phyloP scores from a whole-genome alignment of 2,113 vertebrate species.

The Burhinus oedicnemus region DNA sequence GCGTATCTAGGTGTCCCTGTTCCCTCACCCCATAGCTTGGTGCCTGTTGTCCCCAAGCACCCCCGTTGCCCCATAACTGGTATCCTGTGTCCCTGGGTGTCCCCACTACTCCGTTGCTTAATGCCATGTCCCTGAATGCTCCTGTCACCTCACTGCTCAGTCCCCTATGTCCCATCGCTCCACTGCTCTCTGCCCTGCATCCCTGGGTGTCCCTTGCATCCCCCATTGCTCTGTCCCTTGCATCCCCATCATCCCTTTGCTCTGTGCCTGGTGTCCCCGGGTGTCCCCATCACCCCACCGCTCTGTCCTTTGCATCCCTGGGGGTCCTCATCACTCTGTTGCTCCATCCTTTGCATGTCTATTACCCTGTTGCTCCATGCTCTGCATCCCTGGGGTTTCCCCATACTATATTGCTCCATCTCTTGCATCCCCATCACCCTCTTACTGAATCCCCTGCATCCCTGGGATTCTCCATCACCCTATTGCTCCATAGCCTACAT shows the following conservation, averaged over 20 bases:
- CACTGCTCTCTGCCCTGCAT: background rate
- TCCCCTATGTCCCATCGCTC: background rate
- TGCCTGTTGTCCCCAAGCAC: background rate
- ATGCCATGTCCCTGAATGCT: background rate
- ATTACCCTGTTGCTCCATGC: background rate
- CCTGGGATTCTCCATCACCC: background rate
- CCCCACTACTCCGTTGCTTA: background rate
- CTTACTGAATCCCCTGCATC: background rate
- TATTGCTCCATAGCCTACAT: too few relatives aligned
- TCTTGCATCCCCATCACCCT: background rate
- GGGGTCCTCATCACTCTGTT: too few relatives aligned
- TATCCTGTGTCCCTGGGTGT: background rate
- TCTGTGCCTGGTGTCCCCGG: background rate
- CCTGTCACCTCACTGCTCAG: background rate
- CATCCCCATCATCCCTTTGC: background rate
- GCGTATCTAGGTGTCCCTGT: background rate
- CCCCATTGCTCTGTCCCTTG: background rate
- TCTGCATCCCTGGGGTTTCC: too few relatives aligned
- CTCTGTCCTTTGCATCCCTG: background rate
- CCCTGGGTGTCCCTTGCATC: background rate
- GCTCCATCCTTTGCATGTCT: background rate
- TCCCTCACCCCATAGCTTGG: fast-evolving
- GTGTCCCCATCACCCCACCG: background rate
- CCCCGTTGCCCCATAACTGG: fast-evolving
- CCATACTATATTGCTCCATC: too few relatives aligned